phyloP scores from a whole-genome alignment of 2,888 invertebrate genomes.

The Diogma glabrata region DNA sequence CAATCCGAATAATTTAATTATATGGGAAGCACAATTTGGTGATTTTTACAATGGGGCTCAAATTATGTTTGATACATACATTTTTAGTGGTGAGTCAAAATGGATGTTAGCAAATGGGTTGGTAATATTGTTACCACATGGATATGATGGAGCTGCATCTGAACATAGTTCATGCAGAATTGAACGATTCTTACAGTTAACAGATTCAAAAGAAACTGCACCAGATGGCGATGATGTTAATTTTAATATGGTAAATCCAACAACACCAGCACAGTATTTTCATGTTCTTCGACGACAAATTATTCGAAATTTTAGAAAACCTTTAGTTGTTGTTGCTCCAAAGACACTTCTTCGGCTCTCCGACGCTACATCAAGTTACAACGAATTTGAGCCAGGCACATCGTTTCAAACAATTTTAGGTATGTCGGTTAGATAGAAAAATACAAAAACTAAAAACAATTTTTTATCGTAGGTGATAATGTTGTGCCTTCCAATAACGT shows the following conservation, averaged over 20 bases:
- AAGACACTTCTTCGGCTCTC: conserved; percentile 72
- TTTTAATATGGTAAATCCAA: conserved; percentile 76
- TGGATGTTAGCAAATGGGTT: conserved; percentile 89
- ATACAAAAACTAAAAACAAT: too few species aligned
- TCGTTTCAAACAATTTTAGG: conserved; percentile 74
- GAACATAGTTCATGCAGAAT: conserved; percentile 91
- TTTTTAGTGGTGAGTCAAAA: conserved; percentile 86
- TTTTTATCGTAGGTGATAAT: too few species aligned
- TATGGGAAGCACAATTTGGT: conserved; percentile 99
- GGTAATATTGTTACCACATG: conserved; percentile 88
- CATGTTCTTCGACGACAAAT: conserved; percentile 90
- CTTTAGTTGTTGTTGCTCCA: conserved; percentile 73
- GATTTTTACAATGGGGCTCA: conserved; percentile 98
- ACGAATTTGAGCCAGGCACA: conserved; percentile 71
- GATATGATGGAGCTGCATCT: conserved; percentile 94
- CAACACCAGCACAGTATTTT: conserved; percentile 93
- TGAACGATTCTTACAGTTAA: conserved; percentile 85
- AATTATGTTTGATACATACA: conserved; percentile 86
- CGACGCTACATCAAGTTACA: conserved; percentile 64
- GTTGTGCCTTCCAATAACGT: conserved; percentile 47
- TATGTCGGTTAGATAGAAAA: too few species aligned
- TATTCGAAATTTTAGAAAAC: conserved; percentile 82
- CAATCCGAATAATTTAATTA: conserved; percentile 65
- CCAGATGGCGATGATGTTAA: conserved; percentile 86
- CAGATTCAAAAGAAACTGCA: conserved; percentile 67